Evolutionary conservation across 2,888 invertebrate genomes (phyloP).

Genomic region (Calameuta idolon): DNA sequence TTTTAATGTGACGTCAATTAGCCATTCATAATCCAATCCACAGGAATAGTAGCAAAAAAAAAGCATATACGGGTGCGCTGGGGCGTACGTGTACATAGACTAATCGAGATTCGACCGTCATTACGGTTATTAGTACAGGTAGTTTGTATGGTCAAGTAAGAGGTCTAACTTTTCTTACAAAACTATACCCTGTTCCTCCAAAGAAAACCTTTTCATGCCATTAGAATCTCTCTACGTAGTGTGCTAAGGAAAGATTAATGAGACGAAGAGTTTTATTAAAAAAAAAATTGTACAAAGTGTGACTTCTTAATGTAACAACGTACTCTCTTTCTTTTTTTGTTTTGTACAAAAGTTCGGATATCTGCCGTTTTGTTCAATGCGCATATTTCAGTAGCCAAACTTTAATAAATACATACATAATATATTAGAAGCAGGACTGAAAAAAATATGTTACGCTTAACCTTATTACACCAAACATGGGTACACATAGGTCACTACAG

Average conservation of each 20-base stretch:
- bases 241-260: background rate
- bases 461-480: slow-evolving; percentile 29
- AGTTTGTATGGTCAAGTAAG: background rate
- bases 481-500: slow-evolving; percentile 18
- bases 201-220: slow-evolving; percentile 7
- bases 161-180: slow-evolving; percentile 1
- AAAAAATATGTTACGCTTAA: slow-evolving; percentile 34
- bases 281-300: slow-evolving; percentile 26
- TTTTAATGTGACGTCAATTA: background rate
- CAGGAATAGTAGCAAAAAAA: background rate
- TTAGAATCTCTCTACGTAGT: slow-evolving; percentile 8
- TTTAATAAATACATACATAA: slow-evolving; percentile 35
- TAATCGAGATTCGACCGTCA: background rate
- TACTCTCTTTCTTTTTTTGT: background rate
- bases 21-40: background rate
- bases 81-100: background rate
- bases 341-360: background rate
- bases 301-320: slow-evolving; percentile 10
- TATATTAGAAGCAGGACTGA: slow-evolving; percentile 44
- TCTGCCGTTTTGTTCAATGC: slow-evolving; percentile 32
- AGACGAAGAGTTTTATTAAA: slow-evolving; percentile 12
- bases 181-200: slow-evolving; percentile 5
- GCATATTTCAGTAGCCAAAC: slow-evolving; percentile 42
- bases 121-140: slow-evolving; percentile 3
- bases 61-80: background rate